Conservation (phyloP, 2,113 vertebrate species). For the Colaptes auratus region DNA sequence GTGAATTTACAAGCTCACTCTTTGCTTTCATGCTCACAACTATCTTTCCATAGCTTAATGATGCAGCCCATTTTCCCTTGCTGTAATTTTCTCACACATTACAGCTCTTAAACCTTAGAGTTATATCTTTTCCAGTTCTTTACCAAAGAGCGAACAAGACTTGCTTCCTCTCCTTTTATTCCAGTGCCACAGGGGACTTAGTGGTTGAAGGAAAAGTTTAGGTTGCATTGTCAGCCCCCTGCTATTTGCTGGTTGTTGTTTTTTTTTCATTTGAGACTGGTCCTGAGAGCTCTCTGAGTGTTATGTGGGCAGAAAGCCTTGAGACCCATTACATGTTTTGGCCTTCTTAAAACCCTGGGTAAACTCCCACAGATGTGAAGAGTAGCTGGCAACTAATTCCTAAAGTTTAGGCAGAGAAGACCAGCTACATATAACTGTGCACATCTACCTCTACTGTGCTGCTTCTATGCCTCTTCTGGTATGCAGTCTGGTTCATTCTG, state of each 20-base stretch:
- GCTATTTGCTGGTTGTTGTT: background rate
- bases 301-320: background rate
- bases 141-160: background rate
- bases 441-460: background rate
- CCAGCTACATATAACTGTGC: background rate
- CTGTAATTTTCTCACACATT: conserved; percentile 24
- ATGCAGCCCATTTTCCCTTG: background rate
- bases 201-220: background rate
- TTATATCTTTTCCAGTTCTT: background rate
- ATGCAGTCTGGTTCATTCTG: background rate
- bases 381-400: background rate
- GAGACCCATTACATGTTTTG: background rate
- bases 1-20: background rate
- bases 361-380: background rate
- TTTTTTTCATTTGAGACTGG: background rate
- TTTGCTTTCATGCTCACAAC: background rate
- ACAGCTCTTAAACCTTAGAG: background rate
- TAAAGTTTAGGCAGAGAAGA: background rate
- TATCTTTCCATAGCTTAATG: background rate
- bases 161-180: conserved; percentile 39
- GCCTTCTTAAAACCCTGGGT: background rate
- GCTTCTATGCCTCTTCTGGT: background rate
- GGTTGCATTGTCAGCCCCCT: background rate
- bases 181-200: background rate
- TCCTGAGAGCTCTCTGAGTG: background rate